Conservation (phyloP, 2,888 invertebrate genomes). For the Muscina levida region DNA sequence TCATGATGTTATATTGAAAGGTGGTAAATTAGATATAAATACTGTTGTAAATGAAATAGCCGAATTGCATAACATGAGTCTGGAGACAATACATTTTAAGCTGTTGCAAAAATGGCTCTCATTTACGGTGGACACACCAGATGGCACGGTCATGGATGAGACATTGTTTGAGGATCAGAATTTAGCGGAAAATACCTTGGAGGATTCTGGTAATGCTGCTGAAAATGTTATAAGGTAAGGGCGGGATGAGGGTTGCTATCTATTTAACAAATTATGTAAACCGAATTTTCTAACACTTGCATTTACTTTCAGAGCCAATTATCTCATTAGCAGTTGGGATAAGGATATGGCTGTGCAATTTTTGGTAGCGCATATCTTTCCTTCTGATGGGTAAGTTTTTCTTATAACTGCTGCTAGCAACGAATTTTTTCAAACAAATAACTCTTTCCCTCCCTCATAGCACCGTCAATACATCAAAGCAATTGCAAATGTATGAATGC, state of each 20-base stretch:
- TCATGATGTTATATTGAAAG: conserved; percentile 76
- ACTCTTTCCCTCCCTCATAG: conserved; percentile 56
- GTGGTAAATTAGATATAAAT: conserved; percentile 77
- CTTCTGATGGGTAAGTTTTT: conserved; percentile 74
- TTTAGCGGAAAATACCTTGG: conserved; percentile 64
- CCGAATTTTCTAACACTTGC: too few species aligned
- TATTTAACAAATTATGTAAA: background rate
- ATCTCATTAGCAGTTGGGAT: conserved; percentile 78
- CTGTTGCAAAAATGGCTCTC: conserved; percentile 78
- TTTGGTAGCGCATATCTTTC: conserved; percentile 76
- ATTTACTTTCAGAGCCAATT: conserved; percentile 74
- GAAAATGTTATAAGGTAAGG: conserved; percentile 75
- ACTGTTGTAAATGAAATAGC: conserved; percentile 77
- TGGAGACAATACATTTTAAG: conserved; percentile 75
- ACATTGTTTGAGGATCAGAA: conserved; percentile 78
- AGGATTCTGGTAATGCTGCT: conserved; percentile 69
- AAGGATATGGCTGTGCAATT: conserved; percentile 76
- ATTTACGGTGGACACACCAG: conserved; percentile 71
- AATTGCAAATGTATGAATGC: conserved; percentile 79
- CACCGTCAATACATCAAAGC: conserved; percentile 75
- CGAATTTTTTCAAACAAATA: background rate
- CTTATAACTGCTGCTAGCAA: conserved; percentile 15
- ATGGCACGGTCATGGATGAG: conserved; percentile 76
- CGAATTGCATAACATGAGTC: conserved; percentile 73
- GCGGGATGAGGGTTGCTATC: background rate